Evolutionary conservation across 2,113 vertebrate species (phyloP).

Genomic region (Myxocyprinus asiaticus): DNA sequence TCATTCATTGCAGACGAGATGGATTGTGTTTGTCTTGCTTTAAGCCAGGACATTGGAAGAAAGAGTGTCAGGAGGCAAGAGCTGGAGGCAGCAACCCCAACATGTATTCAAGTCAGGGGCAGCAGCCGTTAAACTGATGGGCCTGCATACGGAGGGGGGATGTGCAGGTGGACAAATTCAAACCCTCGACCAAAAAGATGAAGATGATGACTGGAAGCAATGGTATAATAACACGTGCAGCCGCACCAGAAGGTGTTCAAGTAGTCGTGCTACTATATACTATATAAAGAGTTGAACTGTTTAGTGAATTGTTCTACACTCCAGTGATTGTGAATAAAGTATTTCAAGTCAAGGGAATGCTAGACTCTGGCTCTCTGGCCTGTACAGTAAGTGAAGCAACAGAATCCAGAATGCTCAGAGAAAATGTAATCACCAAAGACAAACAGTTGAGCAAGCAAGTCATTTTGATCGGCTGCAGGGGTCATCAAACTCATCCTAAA

Average conservation of each 20-base stretch:
- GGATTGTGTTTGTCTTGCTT: constrained; percentile 26
- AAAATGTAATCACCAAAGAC: constrained; percentile 1
- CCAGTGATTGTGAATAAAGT: constrained; percentile 13
- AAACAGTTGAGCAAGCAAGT: too few relatives aligned
- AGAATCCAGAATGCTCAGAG: not conserved
- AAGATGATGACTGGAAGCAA: constrained; percentile 8
- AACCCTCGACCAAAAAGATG: constrained; percentile 15
- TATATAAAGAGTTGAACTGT: too few relatives aligned
- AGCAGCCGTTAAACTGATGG: constrained; percentile 19
- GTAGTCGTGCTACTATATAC: constrained; percentile 29
- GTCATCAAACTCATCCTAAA: constrained; percentile 35
- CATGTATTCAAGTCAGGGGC: not conserved
- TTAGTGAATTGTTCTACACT: constrained; percentile 36
- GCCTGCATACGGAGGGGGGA: constrained; percentile 14
- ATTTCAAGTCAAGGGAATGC: constrained; percentile 15
- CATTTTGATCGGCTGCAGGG: constrained; percentile 48
- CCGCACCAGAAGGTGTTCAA: not conserved
- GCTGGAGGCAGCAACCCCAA: not conserved
- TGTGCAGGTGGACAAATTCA: constrained; percentile 6
- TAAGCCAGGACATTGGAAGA: constrained; percentile 35
- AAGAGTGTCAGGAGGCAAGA: not conserved
- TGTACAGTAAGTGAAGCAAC: constrained; percentile 42
- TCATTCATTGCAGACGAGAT: not conserved
- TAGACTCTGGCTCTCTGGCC: constrained; percentile 36
- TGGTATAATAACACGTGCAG: constrained; percentile 18